Evolutionary conservation across 2,888 invertebrate species (phyloP), one percentile per base, ranked within the genome.

Genomic region (Euplexia lucipara): DNA sequence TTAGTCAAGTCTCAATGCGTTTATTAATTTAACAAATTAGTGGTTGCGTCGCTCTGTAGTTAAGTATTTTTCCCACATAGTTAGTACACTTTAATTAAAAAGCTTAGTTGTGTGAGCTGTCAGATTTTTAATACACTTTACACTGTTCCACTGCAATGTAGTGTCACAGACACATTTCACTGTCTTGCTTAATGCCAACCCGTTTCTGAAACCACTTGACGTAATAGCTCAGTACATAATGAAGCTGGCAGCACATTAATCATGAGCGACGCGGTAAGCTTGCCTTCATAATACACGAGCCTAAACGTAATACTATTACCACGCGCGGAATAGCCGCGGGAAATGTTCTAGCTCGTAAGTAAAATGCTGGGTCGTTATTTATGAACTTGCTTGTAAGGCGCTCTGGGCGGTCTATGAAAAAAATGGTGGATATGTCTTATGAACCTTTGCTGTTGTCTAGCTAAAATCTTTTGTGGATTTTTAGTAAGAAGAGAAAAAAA

Each of bases 191-290:
- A 63, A 65, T 65, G 62, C 49, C 9, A 16, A 30, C 22, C 22
- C 34, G 18, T 49, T 56, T 51, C 51, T 34, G 42, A 47, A 74
- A 78, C 45, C 39, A 47, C 60, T 65, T 56, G 70, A 63, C 45
- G 61, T 67, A 78, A 78, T 64, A 61, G 58, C 75, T 56, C 35
- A 52, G 48, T 75, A 67, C 68, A 75, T 52, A 78, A 62, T 78
- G 68, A 64, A 78, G 53, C 56, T 56, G 22, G 63, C 30, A 49
- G 52, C 35, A 41, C 78, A 77, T 77, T 75, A 78, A 78, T 75
- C 75, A 79, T 62, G 68, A 58, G 64, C 52, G 78, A 65, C 65
- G 59, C 42, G 54, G 62, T 68, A 63, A 76, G 75, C 63, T 60
- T 49, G 45, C 57, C 48, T 68, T 56, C 53, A 75, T 72, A 72